These are phyloP conservation scores for Baryphthengus martii DNA, from an alignment of 2,113 vertebrate species.

Conservation along the genomic window DNA sequence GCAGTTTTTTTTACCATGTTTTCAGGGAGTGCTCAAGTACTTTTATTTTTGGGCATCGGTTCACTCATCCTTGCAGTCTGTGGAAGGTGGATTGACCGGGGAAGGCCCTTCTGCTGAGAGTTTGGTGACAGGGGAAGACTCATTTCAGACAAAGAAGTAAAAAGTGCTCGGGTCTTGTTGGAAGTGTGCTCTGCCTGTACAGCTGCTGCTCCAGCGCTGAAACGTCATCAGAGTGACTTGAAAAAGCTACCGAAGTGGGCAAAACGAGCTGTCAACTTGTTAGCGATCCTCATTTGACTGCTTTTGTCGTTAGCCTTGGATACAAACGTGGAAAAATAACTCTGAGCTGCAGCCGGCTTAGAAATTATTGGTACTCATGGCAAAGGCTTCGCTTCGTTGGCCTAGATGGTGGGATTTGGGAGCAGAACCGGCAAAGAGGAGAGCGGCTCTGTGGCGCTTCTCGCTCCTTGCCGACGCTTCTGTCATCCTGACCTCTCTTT, in stretches of 20 bases:
- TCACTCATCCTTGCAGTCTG: rapidly evolving
- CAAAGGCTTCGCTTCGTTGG: rapidly evolving
- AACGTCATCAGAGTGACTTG: not conserved
- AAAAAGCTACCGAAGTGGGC: not conserved
- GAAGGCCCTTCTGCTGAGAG: not conserved
- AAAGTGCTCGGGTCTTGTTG: rapidly evolving
- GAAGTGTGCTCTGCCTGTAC: not conserved
- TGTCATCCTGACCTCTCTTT: not conserved
- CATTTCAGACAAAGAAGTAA: not conserved
- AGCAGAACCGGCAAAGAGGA: not conserved
- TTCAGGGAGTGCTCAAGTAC: not conserved
- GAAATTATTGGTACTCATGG: rapidly evolving
- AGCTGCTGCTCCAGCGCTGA: not conserved
- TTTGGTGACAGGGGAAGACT: not conserved
- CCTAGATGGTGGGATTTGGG: not conserved
- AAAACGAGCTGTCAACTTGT: not conserved
- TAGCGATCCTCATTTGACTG: not conserved
- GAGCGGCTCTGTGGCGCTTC: not conserved
- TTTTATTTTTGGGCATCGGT: not conserved
- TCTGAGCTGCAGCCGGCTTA: not conserved
- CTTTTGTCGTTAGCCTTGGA: not conserved
- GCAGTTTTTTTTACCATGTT: not conserved
- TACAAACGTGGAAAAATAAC: not conserved
- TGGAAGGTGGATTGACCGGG: not conserved
- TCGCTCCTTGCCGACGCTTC: rapidly evolving